Evolutionary conservation across 37 sponge, comb jelly and placozoan genomes (phyloP), one percentile per base, ranked within the genome.

Genomic region (Corticium candelabrum): DNA sequence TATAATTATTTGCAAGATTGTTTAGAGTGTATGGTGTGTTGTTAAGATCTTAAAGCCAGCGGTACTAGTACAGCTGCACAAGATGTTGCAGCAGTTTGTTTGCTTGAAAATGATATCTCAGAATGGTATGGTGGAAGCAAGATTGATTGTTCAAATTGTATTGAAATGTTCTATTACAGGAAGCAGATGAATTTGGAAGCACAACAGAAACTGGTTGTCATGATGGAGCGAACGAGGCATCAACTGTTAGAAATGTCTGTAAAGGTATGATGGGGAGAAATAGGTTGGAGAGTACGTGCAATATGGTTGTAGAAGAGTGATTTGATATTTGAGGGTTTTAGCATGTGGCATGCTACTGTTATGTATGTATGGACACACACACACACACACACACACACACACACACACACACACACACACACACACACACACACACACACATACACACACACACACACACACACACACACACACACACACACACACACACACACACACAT

Each of bases 171-270:
- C n/a, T n/a, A n/a, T n/a, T n/a, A n/a, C n/a, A n/a, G n/a, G n/a
- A n/a, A n/a, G n/a, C n/a, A n/a, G n/a, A n/a, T n/a, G n/a, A n/a
- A n/a, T n/a, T n/a, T n/a, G n/a, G n/a, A n/a, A n/a, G n/a, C n/a
- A n/a, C 83, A 90, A 80, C 82, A 77, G 67, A 73, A 62, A 29
- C 87, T 87, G 83, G 74, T 90, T 15, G 71, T 83, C 11, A 39
- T 86, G 27, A 78, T 90, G 87, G 87, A 90, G 78, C 67, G 91
- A 67, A 81, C 87, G 68, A 84, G 83, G 62, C 87, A 90, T 50
- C 87, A 90, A 76, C 36, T 90, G 7, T 31, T 90, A 3, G 41
- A 87, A 57, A 80, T 90, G 21, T 79, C 85, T 40, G 69, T 62
- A 34, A 90, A 81, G 77, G 84, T 89, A 40, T 31, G 35, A 7